phyloP scores from a whole-genome alignment of 2,888 invertebrate genomes.

The Chrysolina haemoptera region DNA sequence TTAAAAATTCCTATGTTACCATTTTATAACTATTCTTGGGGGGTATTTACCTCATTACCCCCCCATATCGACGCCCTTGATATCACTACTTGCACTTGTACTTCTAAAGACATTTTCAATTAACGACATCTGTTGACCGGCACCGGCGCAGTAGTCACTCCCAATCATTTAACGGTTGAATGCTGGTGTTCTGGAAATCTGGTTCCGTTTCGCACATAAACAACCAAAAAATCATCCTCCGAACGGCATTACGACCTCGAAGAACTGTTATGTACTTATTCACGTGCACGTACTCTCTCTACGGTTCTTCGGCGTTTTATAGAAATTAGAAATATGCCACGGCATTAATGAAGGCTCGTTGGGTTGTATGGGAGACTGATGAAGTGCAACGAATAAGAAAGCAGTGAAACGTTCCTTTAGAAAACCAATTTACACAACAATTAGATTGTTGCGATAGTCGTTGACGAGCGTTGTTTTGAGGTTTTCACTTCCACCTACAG shows the following conservation, averaged over 20 bases:
- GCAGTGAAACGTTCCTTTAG: not conserved
- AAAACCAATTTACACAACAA: no score
- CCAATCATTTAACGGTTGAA: constrained; percentile 17
- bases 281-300: not conserved
- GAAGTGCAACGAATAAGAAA: not conserved
- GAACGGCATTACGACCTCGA: constrained; percentile 19
- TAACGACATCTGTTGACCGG: not conserved
- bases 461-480: no score
- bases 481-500: no score
- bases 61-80: no score
- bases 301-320: constrained; percentile 11
- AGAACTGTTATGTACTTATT: constrained; percentile 19
- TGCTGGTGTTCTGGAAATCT: constrained; percentile 17
- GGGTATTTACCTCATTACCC: no score
- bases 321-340: constrained; percentile 6
- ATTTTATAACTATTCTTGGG: no score
- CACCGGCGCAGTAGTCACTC: constrained; percentile 1
- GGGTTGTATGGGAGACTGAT: not conserved
- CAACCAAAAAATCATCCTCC: constrained; percentile 22
- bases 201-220: constrained; percentile 15
- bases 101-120: no score
- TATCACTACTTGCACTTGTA: no score
- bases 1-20: no score
- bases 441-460: no score
- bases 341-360: not conserved